Percentiles rank a stretch among this genome's conserved stretches.
phyloP scores from a whole-genome alignment of 2,888 invertebrate species.

The Leptothorax acervorum region DNA sequence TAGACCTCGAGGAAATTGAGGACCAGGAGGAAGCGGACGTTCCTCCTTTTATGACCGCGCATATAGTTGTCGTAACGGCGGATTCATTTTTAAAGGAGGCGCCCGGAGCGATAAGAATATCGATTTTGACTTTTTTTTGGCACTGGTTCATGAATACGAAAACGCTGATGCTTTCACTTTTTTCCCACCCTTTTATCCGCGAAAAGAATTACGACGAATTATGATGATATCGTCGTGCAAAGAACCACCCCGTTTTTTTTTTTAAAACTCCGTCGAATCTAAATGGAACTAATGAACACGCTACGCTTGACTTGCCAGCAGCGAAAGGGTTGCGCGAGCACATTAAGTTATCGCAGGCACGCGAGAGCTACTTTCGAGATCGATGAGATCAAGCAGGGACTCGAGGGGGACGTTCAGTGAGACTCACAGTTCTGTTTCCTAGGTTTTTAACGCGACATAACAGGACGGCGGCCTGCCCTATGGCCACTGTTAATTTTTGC shows the following conservation, averaged over 20 bases:
- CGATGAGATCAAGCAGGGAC: constrained; percentile 16
- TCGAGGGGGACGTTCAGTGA: constrained; percentile 3
- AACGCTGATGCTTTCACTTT: constrained; percentile 28
- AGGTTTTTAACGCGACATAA: constrained; percentile 94
- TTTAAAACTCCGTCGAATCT: not conserved
- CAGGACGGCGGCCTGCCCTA: constrained; percentile 92
- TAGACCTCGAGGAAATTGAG: not conserved
- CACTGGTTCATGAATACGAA: constrained; percentile 20
- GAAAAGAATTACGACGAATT: not conserved
- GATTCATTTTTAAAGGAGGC: constrained; percentile 33
- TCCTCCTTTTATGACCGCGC: not conserved
- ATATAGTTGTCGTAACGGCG: constrained; percentile 10
- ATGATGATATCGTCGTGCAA: not conserved
- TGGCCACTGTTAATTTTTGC: constrained; percentile 92
- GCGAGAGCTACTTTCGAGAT: constrained; percentile 20
- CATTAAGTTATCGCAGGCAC: constrained; percentile 22
- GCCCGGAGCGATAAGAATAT: constrained; percentile 36
- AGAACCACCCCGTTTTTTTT: not conserved
- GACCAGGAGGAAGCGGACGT: not conserved
- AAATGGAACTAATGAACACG: constrained; percentile 38
- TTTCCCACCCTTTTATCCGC: not conserved
- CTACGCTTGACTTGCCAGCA: constrained; percentile 13
- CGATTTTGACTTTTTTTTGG: constrained; percentile 24
- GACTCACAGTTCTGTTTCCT: constrained; percentile 93
- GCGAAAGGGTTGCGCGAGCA: constrained; percentile 49